Conservation (phyloP, 2,113 vertebrate genomes). For the Triplophysa rosa region DNA sequence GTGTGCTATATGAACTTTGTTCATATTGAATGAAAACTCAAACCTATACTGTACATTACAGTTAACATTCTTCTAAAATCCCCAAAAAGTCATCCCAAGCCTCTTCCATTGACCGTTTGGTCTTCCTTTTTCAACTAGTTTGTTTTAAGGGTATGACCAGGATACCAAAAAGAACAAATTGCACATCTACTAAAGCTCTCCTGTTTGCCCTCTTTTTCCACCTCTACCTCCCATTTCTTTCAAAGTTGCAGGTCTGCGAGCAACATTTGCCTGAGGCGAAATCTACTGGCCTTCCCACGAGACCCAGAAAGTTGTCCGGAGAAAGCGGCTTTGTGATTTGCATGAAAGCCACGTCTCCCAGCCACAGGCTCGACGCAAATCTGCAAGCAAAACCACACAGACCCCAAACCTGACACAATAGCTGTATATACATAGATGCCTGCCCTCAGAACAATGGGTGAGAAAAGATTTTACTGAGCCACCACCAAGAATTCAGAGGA, state of each 20-base stretch:
- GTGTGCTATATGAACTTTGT: too few species aligned
- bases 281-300: conserved; percentile 42
- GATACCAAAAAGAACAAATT: conserved; percentile 11
- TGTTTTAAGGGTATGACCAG: not conserved
- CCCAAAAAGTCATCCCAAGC: not conserved
- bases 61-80: too few species aligned
- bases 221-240: conserved; percentile 11
- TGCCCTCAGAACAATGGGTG: not conserved
- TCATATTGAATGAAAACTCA: too few species aligned
- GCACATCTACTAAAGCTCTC: not conserved
- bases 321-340: conserved; percentile 48
- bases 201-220: not conserved
- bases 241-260: conserved; percentile 32
- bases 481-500: conserved; percentile 19
- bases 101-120: too few species aligned
- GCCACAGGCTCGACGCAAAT: conserved; percentile 45
- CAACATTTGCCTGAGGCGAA: conserved; percentile 50
- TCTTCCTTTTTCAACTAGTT: too few species aligned
- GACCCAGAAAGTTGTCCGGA: conserved; percentile 35
- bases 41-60: too few species aligned
- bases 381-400: conserved; percentile 38
- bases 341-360: conserved; percentile 44
- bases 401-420: conserved; percentile 22
- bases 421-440: conserved; percentile 9
- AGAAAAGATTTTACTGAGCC: not conserved